Conservation (phyloP, 1,140 invertebrate genomes). For the Heliconius melpomene region DNA sequence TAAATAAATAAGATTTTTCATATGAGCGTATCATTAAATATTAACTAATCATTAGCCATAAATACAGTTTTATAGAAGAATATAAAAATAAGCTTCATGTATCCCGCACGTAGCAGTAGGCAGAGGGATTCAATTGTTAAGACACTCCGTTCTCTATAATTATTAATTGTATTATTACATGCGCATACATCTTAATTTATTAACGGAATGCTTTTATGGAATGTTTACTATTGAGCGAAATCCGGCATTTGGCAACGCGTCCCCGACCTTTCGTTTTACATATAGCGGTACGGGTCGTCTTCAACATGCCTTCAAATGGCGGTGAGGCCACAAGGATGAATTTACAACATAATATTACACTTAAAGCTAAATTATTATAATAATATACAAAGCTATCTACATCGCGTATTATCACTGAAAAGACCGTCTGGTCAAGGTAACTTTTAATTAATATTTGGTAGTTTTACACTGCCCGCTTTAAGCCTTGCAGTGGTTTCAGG, state of each 20-base stretch:
- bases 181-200: conserved; percentile 22
- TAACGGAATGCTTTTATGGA: conserved; percentile 47
- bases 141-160: no score
- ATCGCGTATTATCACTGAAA: conserved; percentile 72
- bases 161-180: no score
- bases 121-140: no score
- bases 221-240: conserved; percentile 64
- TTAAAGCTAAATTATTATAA: conserved; percentile 48
- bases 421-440: conserved; percentile 75
- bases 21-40: conserved; percentile 24
- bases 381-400: conserved; percentile 72
- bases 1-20: conserved; percentile 44
- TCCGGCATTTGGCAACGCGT: conserved; percentile 63
- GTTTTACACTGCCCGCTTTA: conserved; percentile 65
- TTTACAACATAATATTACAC: conserved; percentile 39
- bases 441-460: conserved; percentile 78
- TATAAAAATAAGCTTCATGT: conserved; percentile 4
- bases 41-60: conserved; percentile 30
- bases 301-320: conserved; percentile 51
- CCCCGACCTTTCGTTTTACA: conserved; percentile 65
- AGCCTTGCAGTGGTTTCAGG: conserved; percentile 50
- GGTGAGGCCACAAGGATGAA: conserved; percentile 47
- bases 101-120: no score
- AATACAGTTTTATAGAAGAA: conserved; percentile 20
- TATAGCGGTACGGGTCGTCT: conserved; percentile 57